Conservation (phyloP, 2,113 vertebrate genomes). For the Cephalopterus ornatus region DNA sequence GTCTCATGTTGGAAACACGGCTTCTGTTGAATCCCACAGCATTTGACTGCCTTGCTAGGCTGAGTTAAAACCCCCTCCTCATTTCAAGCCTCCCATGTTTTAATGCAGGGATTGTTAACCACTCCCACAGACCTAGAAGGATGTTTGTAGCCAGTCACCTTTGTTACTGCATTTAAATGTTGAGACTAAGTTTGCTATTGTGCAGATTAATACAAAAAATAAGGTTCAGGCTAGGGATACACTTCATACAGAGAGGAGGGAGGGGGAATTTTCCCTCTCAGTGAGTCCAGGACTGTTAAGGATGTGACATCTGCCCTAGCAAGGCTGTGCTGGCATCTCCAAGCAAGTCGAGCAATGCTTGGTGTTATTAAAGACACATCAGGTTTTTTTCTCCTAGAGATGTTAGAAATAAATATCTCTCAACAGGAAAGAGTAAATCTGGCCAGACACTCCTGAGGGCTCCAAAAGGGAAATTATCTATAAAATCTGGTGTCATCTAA, state of each 20-base stretch:
- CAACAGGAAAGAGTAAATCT: background rate
- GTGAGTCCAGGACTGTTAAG: background rate
- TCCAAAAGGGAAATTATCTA: background rate
- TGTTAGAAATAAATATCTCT: background rate
- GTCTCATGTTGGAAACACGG: background rate
- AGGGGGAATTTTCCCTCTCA: background rate
- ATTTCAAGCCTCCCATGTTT: background rate
- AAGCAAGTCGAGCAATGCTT: background rate
- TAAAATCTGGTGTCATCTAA: background rate
- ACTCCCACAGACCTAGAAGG: background rate
- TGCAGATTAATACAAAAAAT: background rate
- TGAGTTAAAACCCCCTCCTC: background rate
- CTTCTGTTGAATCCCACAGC: background rate
- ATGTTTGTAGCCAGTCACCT: background rate
- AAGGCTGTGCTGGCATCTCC: background rate
- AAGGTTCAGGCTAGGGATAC: background rate
- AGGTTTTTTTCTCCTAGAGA: background rate
- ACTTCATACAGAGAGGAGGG: background rate
- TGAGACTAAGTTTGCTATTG: background rate
- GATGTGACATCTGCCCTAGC: slow-evolving; percentile 7
- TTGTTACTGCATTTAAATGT: background rate
- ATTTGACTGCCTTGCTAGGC: background rate
- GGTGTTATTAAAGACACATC: background rate
- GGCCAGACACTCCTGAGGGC: background rate
- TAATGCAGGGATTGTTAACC: background rate